These are phyloP conservation scores for Ephialtes manifestator DNA, from an alignment of 2,888 invertebrate species.

Conservation along the genomic window DNA sequence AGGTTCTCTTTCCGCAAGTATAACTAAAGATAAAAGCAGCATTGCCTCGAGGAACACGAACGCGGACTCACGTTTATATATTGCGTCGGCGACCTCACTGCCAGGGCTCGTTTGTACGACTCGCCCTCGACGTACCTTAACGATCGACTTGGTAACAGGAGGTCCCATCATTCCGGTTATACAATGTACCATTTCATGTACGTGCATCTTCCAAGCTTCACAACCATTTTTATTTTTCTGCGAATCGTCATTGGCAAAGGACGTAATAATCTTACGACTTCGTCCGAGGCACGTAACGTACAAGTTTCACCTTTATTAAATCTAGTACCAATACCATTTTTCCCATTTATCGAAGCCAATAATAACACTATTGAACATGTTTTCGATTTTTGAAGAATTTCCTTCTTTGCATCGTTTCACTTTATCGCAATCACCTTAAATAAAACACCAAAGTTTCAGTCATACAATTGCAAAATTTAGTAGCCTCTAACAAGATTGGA, in stretches of 20 bases:
- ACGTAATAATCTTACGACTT: slow-evolving; percentile 75
- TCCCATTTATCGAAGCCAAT: not conserved
- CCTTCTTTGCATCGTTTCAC: not conserved
- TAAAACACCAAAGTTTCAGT: too few species aligned
- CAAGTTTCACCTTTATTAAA: slow-evolving; percentile 73
- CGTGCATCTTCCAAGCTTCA: slow-evolving; percentile 14
- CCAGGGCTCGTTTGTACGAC: slow-evolving; percentile 12
- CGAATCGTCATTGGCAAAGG: slow-evolving; percentile 68
- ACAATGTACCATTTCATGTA: slow-evolving; percentile 6
- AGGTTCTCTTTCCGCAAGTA: slow-evolving; percentile 26
- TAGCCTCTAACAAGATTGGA: too few species aligned
- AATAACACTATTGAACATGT: not conserved
- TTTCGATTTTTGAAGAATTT: not conserved
- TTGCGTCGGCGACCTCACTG: slow-evolving; percentile 18
- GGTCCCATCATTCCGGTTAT: slow-evolving; percentile 18
- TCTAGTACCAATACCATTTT: slow-evolving; percentile 47
- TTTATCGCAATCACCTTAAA: too few species aligned
- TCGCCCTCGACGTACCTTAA: slow-evolving; percentile 21
- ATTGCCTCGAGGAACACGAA: slow-evolving; percentile 13
- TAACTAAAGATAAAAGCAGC: slow-evolving; percentile 48
- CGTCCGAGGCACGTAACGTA: slow-evolving; percentile 68
- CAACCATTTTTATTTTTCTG: slow-evolving; percentile 35
- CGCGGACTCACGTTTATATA: not conserved
- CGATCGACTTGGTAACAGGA: slow-evolving; percentile 45
- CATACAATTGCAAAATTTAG: too few species aligned